Conservation (phyloP, 2,113 vertebrate species). For the Rhagologus leucostigma region DNA sequence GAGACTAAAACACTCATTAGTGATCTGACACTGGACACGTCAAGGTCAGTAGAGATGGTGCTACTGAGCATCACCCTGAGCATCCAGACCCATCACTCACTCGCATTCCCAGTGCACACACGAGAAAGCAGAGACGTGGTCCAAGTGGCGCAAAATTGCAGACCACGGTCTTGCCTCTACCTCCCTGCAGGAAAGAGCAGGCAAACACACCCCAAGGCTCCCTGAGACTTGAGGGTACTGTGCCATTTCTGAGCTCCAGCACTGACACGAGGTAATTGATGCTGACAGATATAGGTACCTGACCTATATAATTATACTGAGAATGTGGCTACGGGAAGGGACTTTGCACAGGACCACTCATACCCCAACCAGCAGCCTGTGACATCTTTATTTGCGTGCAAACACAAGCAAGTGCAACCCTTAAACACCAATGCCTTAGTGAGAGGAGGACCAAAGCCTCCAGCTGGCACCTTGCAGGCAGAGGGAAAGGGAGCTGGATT, state of each 20-base stretch:
- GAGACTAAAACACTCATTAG: background rate
- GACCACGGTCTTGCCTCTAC: rapidly evolving
- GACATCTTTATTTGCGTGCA: background rate
- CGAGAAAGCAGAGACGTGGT: rapidly evolving
- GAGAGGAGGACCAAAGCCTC: background rate
- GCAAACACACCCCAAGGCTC: background rate
- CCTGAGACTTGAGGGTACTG: rapidly evolving
- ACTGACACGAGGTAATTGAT: rapidly evolving
- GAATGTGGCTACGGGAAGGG: background rate
- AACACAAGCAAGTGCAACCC: background rate
- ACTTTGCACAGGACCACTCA: background rate
- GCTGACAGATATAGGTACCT: background rate
- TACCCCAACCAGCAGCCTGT: background rate
- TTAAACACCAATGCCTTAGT: background rate
- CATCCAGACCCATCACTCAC: background rate
- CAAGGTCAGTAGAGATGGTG: background rate
- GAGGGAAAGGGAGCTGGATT: background rate
- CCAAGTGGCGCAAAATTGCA: background rate
- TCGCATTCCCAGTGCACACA: rapidly evolving
- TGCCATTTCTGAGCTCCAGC: background rate
- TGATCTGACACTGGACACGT: rapidly evolving
- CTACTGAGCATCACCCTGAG: background rate
- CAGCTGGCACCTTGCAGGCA: background rate
- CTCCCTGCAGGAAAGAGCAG: background rate
- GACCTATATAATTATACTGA: background rate